phyloP scores from a whole-genome alignment of 2,888 invertebrate genomes.

The Mesochorus sp. region DNA sequence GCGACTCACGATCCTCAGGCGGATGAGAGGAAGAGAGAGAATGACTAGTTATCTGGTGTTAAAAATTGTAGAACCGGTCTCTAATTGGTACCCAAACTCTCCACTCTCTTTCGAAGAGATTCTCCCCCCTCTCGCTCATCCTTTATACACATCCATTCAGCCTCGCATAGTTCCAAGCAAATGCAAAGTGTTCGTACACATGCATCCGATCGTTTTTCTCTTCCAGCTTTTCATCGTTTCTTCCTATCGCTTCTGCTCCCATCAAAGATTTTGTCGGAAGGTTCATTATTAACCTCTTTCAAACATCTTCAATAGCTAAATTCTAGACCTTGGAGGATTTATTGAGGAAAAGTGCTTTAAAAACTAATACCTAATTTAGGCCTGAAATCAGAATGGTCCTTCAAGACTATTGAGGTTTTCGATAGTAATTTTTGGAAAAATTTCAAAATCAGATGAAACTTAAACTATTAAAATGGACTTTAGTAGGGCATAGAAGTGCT shows the following conservation, averaged over 20 bases:
- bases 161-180: conserved; percentile 35
- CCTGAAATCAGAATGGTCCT: too few species aligned
- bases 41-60: conserved; percentile 59
- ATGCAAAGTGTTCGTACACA: conserved; percentile 30
- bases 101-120: conserved; percentile 27
- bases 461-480: too few species aligned
- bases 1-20: conserved; percentile 36
- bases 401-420: too few species aligned
- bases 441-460: too few species aligned
- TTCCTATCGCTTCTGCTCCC: not conserved
- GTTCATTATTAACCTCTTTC: not conserved
- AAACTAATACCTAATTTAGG: too few species aligned
- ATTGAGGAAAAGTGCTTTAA: too few species aligned
- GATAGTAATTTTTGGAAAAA: too few species aligned
- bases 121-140: conserved; percentile 19
- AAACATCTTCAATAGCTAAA: not conserved
- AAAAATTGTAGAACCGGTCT: conserved; percentile 69
- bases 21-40: conserved; percentile 27
- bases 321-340: too few species aligned
- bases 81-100: conserved; percentile 70
- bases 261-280: not conserved
- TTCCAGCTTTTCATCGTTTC: not conserved
- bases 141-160: too few species aligned
- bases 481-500: too few species aligned
- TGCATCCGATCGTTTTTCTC: not conserved